These are phyloP conservation scores for Brachionus rubens DNA, from an alignment of 1,140 invertebrate genomes.

Conservation along the genomic window DNA sequence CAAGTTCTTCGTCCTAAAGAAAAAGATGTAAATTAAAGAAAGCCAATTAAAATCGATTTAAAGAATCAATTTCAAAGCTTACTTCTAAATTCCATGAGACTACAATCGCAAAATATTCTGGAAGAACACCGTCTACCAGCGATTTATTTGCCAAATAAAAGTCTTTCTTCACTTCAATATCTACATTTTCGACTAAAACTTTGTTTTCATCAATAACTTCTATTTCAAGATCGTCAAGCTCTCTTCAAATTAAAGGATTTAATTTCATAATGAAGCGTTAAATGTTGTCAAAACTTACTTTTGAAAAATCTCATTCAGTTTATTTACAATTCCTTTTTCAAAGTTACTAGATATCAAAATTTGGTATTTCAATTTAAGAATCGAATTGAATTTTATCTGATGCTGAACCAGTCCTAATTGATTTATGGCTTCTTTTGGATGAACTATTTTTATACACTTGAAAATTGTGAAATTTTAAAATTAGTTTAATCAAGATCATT, in stretches of 20 bases:
- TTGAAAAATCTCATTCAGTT: background rate
- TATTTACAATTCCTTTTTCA: background rate
- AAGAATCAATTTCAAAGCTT: too few species aligned
- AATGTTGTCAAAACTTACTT: background rate
- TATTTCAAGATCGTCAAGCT: constrained; percentile 27
- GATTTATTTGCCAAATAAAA: background rate
- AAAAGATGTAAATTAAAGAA: background rate
- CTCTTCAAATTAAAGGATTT: background rate
- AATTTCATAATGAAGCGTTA: background rate
- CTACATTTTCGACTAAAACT: constrained; percentile 11
- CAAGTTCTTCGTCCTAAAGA: constrained; percentile 29
- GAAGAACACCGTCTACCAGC: background rate
- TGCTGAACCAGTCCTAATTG: constrained; percentile 38
- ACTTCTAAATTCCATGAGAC: constrained; percentile 27
- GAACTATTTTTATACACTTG: constrained; percentile 29
- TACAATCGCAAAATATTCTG: constrained; percentile 23
- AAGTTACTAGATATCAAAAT: background rate
- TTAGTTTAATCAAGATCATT: background rate
- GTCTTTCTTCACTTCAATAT: constrained; percentile 25
- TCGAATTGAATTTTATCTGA: constrained; percentile 26
- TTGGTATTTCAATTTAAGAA: constrained; percentile 24
- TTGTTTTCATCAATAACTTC: background rate
- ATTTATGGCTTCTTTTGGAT: constrained; percentile 39
- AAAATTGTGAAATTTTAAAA: background rate
- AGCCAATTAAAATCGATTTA: too few species aligned